phyloP scores from a whole-genome alignment of 92 coral and sea anemone genomes.

The Montipora capitata region DNA sequence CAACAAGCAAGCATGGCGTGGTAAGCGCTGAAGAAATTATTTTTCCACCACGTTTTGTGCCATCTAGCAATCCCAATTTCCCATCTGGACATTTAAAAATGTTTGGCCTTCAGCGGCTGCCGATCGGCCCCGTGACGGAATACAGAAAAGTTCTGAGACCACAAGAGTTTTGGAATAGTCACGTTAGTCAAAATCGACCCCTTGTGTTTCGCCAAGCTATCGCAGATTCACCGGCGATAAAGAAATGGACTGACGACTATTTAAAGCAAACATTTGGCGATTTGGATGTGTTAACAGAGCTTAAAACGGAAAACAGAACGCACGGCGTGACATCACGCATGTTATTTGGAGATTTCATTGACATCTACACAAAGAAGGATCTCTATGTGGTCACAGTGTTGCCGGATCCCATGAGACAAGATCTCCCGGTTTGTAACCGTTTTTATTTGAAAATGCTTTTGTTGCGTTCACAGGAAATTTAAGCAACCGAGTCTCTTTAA shows the following conservation, averaged over 20 bases:
- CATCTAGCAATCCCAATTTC: conserved; percentile 64
- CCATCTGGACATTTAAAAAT: conserved; percentile 90
- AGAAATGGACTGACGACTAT: conserved; percentile 88
- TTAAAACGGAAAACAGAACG: conserved; percentile 94
- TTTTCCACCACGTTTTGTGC: conserved; percentile 89
- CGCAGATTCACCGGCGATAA: conserved; percentile 86
- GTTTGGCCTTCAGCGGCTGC: conserved; percentile 93
- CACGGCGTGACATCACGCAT: conserved; percentile 79
- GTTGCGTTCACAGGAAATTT: neutral
- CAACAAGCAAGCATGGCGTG: neutral
- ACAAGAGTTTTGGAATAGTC: conserved; percentile 88
- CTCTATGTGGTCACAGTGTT: conserved; percentile 94
- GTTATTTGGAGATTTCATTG: conserved; percentile 87
- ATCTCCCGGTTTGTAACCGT: conserved; percentile 81
- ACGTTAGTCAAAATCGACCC: conserved; percentile 86
- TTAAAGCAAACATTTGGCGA: conserved; percentile 89
- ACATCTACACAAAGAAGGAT: conserved; percentile 77
- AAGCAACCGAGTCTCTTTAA: no score
- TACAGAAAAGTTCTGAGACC: conserved; percentile 89
- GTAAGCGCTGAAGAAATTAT: conserved; percentile 49
- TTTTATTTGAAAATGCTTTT: neutral
- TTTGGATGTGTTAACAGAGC: conserved; percentile 89
- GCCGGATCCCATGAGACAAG: conserved; percentile 98
- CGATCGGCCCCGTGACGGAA: conserved; percentile 91
- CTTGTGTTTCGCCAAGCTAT: conserved; percentile 92